phyloP scores from a whole-genome alignment of 2,113 vertebrate species.

The Promerops cafer region DNA sequence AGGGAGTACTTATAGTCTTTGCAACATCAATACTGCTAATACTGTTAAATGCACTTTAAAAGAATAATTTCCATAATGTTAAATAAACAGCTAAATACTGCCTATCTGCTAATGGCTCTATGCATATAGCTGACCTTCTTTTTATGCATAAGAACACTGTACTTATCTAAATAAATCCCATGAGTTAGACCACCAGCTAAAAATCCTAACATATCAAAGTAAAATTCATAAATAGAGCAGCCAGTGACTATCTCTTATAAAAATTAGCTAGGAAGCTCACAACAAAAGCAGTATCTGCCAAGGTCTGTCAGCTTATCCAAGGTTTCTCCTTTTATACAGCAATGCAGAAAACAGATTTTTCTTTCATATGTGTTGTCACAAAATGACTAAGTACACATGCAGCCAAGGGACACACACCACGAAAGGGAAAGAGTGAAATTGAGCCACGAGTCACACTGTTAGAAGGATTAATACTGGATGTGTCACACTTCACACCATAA shows the following conservation, averaged over 20 bases:
- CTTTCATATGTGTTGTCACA: neutral
- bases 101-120: neutral
- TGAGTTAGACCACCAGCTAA: neutral
- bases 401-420: neutral
- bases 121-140: neutral
- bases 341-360: neutral
- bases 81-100: neutral
- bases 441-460: neutral
- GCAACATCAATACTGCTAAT: neutral
- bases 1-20: neutral
- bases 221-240: neutral
- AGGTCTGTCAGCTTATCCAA: neutral
- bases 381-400: neutral
- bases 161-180: neutral
- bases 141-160: neutral
- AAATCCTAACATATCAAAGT: neutral
- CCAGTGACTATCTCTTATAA: neutral
- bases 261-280: neutral
- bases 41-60: conserved; percentile 23
- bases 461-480: neutral
- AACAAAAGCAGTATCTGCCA: neutral
- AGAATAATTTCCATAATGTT: neutral
- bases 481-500: neutral
- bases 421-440: neutral
- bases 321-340: neutral